Base-by-base conservation (phyloP, 2,888 invertebrate species). In the Tyria jacobaeae region DNA sequence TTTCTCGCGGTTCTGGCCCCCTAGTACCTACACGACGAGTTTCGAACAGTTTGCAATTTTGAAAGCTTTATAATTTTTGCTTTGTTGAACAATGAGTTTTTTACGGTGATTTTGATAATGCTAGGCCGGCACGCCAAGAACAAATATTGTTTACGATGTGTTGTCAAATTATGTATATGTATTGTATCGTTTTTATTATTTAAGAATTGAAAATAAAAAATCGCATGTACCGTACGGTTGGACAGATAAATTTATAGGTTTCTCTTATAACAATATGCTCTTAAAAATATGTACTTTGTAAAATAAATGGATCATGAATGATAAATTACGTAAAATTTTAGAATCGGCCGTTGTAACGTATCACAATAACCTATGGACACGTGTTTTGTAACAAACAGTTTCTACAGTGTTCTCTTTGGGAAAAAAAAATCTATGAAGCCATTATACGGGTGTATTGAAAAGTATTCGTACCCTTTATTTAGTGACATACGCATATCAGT, bases 1-100 rank as follows among this genome's bases (percentile, higher is more conserved):
- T 89, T 89, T 89, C 90, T 81, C 86, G 81, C 70, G 51, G 62
- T 68, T 81, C 84, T 89, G 81, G 49, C 65, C 60, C 78, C 88
- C 89, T 90, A 62, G 89, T 89, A 84, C n/a, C n/a, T n/a, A n/a
- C 76, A 55, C 63, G 50, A 58, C 49, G 70, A 54, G 58, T 67
- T 73, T 63, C 35, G 55, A 57, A 64, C 62, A 62, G 65, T 66
- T 68, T 68, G 68, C 60, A n/a, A 48, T 48, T 25, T 66, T 60
- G 60, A 60, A 58, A 62, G 53, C 55, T 71, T 54, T 54, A 61
- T 44, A 21, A 55, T 44, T n/a, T n/a, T 55, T 41, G 31, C 57
- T 65, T 55, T 60, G 63, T 57, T 68, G 41, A 53, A 60, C 51
- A 54, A 71, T 64, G 2, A 25, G 51, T 64, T 64, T 7, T 62